Evolutionary conservation across 2,888 invertebrate genomes (phyloP).

Genomic region (Meiosimyza decipiens): DNA sequence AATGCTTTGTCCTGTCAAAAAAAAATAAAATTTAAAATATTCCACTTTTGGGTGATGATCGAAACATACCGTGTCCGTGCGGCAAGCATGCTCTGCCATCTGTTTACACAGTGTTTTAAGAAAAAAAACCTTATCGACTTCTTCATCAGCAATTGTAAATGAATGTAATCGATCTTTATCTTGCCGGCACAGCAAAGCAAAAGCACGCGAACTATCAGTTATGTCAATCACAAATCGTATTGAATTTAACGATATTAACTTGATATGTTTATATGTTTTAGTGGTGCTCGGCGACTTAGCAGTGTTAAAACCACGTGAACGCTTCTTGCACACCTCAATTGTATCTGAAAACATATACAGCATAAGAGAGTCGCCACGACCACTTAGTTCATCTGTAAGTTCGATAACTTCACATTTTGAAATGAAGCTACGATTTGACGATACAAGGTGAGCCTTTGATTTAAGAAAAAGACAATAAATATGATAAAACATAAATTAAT

Average conservation of each 20-base stretch:
- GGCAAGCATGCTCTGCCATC: constrained; percentile 92
- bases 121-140: constrained; percentile 83
- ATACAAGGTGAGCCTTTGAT: constrained; percentile 86
- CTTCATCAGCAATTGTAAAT: constrained; percentile 86
- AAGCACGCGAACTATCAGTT: constrained; percentile 88
- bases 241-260: constrained; percentile 86
- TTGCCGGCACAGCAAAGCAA: constrained; percentile 88
- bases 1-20: constrained; percentile 62
- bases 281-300: constrained; percentile 78
- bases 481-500: background rate
- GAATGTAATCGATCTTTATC: constrained; percentile 90
- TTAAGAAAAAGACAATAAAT: background rate
- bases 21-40: background rate
- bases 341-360: constrained; percentile 95
- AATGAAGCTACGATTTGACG: constrained; percentile 91
- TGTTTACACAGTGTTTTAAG: constrained; percentile 86
- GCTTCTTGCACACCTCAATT: constrained; percentile 89
- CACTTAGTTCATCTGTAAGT: constrained; percentile 83
- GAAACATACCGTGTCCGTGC: constrained; percentile 86
- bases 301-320: constrained; percentile 80
- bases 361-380: constrained; percentile 87
- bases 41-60: background rate
- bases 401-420: constrained; percentile 90
- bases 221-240: constrained; percentile 94
- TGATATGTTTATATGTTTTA: constrained; percentile 92